These are phyloP conservation scores for Hycleus cichorii DNA, from an alignment of 1,140 invertebrate genomes.

Conservation along the genomic window DNA sequence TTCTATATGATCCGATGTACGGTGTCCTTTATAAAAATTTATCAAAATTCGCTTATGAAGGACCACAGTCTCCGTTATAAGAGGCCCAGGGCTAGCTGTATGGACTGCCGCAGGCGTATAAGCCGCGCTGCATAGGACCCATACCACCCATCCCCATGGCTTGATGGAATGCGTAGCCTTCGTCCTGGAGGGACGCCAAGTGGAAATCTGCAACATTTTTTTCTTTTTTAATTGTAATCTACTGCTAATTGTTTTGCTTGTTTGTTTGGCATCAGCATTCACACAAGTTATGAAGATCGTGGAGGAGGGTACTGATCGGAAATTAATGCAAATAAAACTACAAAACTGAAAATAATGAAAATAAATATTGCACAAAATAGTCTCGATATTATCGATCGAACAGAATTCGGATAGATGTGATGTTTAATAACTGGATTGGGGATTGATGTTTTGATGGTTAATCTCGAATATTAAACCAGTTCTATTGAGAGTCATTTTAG, in stretches of 20 bases:
- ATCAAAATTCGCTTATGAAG: conserved; percentile 29
- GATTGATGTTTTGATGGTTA: no score
- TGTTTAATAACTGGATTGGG: no score
- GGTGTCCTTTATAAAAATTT: neutral
- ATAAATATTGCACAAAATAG: no score
- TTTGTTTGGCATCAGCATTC: conserved; percentile 1
- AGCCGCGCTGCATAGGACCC: conserved; percentile 43
- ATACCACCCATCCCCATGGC: conserved; percentile 45
- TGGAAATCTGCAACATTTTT: conserved; percentile 43
- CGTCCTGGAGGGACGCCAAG: conserved; percentile 44
- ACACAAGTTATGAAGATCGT: conserved; percentile 22
- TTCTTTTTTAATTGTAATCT: neutral
- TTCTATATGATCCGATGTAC: conserved; percentile 33
- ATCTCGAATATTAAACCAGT: no score
- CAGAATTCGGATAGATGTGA: no score
- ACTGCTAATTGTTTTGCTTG: neutral
- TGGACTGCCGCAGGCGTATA: conserved; percentile 44
- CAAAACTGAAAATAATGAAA: no score
- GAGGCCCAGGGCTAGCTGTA: conserved; percentile 46
- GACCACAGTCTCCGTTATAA: conserved; percentile 43
- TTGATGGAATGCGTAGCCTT: conserved; percentile 45
- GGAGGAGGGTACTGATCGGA: neutral
- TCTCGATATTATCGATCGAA: no score
- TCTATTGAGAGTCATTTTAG: neutral
- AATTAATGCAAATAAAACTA: neutral